Conservation (phyloP, 2,113 vertebrate species). For the Vulpes vulpes region DNA sequence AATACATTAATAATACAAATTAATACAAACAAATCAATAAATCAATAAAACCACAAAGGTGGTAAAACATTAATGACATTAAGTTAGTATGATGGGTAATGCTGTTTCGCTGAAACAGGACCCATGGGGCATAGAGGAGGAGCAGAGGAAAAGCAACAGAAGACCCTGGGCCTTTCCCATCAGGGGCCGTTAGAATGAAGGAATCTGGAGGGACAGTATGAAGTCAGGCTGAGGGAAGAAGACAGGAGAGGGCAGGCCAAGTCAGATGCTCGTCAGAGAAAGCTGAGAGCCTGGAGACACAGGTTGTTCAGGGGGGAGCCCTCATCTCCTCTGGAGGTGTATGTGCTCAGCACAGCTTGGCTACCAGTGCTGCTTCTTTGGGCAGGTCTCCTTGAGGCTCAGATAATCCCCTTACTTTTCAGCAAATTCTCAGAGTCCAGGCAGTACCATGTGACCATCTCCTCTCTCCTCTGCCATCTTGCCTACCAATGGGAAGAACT, state of each 20-base stretch:
- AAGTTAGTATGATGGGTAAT: neutral
- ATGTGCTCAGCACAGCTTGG: neutral
- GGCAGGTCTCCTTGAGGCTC: neutral
- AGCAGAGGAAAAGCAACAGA: neutral
- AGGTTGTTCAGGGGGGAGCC: neutral
- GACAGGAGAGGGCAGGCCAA: neutral
- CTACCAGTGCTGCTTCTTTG: neutral
- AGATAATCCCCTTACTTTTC: neutral
- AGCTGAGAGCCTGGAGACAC: neutral
- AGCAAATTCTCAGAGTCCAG: neutral
- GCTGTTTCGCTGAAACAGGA: neutral
- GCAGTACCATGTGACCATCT: accelerated
- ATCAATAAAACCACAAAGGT: neutral
- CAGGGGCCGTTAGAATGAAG: neutral
- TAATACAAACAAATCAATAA: neutral
- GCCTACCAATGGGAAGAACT: neutral
- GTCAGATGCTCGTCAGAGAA: neutral
- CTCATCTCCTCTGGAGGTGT: neutral
- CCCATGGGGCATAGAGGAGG: neutral
- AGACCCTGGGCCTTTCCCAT: neutral
- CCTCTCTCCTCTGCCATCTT: neutral
- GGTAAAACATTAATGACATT: neutral
- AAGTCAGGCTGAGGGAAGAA: neutral
- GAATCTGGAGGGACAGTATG: neutral
- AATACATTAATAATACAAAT: too few relatives aligned